Base-by-base conservation (phyloP, 2,888 invertebrate species). In the Limnephilus lunatus region DNA sequence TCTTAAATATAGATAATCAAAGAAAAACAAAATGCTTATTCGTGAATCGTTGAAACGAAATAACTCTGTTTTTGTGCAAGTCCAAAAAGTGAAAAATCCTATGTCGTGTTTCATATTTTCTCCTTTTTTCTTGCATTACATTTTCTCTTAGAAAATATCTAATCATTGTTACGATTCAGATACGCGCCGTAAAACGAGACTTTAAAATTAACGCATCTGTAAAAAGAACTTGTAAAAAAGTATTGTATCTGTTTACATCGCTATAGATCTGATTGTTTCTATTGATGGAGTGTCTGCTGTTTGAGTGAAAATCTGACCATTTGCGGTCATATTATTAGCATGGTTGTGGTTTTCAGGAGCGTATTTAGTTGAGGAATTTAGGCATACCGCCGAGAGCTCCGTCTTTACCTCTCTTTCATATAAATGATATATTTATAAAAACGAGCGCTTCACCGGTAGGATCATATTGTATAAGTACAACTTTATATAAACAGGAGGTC, bases 71-170 rank as follows among this genome's bases (percentile, higher is more conserved):
- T 68, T 68, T 68, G n/a, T 25, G 7, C 68, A n/a, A 11, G 68
- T 68, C 25, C 68, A 68, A 68, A 68, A 68, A 25, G 68, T 9
- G 25, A 25, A 68, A 68, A 68, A 68, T 68, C 68, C 9, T 68
- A 68, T n/a, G 68, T 68, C 68, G 35, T 83, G 35, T 83, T 83
- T 83, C 83, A 14, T 15, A 83, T 35, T 83, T 83, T 83, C 83
- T 25, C 83, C 83, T 83, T 83, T 83, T 83, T 83, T 83, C 83
- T 31, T 83, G 19, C 83, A 35, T 35, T 35, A 35, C 35, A 83
- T 83, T 83, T 83, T 83, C 83, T 83, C 35, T 83, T 83, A 83
- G 83, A 83, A 83, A 83, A 83, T 83, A 68, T 68, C 19, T 19
- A 35, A 83, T 83, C 35, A 35, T 83, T 83, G 35, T 83, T 35